These are phyloP conservation scores for Conistra vaccinii DNA, from an alignment of 2,888 invertebrate species.

Conservation along the genomic window DNA sequence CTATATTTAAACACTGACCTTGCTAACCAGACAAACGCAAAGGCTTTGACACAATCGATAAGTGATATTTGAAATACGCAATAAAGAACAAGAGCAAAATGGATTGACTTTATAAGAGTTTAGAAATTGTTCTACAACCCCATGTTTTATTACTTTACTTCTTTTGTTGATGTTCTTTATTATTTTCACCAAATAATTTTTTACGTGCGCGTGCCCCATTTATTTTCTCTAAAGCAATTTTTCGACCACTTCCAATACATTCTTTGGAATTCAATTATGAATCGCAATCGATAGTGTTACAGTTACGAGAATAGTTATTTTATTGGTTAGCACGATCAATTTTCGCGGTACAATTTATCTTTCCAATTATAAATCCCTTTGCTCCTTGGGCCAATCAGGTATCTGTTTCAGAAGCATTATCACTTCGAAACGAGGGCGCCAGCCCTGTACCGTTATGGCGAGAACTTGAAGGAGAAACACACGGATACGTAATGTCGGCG, in stretches of 20 bases:
- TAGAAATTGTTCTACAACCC: slow-evolving; percentile 16
- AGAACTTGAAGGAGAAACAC: slow-evolving; percentile 77
- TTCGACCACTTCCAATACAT: slow-evolving; percentile 26
- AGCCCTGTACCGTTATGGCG: slow-evolving; percentile 79
- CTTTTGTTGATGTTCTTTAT: slow-evolving; percentile 30
- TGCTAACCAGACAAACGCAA: slow-evolving; percentile 24
- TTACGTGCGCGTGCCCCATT: slow-evolving; percentile 4
- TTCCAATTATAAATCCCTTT: slow-evolving; percentile 77
- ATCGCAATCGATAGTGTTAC: slow-evolving; percentile 37
- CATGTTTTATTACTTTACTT: background rate
- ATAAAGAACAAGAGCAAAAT: slow-evolving; percentile 22
- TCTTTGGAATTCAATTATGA: slow-evolving; percentile 53
- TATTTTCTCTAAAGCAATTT: slow-evolving; percentile 5
- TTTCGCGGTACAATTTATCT: slow-evolving; percentile 72
- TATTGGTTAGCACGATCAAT: slow-evolving; percentile 57
- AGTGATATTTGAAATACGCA: slow-evolving; percentile 34
- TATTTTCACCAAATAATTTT: slow-evolving; percentile 15
- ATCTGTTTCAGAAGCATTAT: slow-evolving; percentile 82
- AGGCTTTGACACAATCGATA: slow-evolving; percentile 38
- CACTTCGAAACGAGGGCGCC: slow-evolving; percentile 82
- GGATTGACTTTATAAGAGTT: background rate
- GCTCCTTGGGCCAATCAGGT: slow-evolving; percentile 73
- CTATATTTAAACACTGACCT: slow-evolving; percentile 44
- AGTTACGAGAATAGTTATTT: slow-evolving; percentile 48
- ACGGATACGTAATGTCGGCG: slow-evolving; percentile 68